phyloP scores from a whole-genome alignment of 2,797 vertebrate species.

The Xyrichtys novacula region DNA sequence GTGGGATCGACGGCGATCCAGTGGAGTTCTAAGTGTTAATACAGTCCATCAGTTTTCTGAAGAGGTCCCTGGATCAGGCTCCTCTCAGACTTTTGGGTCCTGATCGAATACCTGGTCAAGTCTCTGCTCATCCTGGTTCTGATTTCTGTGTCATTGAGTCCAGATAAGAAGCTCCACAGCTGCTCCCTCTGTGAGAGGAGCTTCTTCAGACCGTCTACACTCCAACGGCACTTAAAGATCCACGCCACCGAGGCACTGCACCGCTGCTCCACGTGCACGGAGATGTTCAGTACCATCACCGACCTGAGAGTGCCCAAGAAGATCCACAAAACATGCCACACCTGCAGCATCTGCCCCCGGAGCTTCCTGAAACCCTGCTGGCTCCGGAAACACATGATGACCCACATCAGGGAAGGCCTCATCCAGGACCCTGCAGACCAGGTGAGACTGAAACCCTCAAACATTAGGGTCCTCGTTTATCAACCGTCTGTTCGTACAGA shows the following conservation, averaged over 20 bases:
- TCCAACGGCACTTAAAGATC: slow-evolving; percentile 28
- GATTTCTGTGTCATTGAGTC: not conserved
- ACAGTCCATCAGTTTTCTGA: too few species aligned
- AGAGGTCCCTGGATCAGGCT: too few species aligned
- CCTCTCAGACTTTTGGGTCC: too few species aligned
- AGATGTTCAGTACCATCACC: slow-evolving; percentile 10
- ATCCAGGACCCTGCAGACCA: slow-evolving; percentile 31
- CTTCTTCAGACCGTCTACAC: slow-evolving; percentile 7
- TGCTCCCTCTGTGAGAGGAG: slow-evolving; percentile 44
- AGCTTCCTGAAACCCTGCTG: slow-evolving; percentile 65
- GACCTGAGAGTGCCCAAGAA: slow-evolving; percentile 42
- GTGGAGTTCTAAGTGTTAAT: too few species aligned
- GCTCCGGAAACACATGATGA: slow-evolving; percentile 66
- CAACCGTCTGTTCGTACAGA: too few species aligned
- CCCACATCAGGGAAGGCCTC: slow-evolving; percentile 56
- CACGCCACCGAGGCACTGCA: slow-evolving; percentile 17
- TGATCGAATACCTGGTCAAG: too few species aligned
- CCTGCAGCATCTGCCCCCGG: slow-evolving; percentile 62
- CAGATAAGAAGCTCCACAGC: slow-evolving; percentile 28
- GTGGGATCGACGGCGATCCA: too few species aligned
- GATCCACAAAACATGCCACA: slow-evolving; percentile 42
- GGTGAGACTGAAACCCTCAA: too few species aligned
- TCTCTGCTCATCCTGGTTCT: not conserved
- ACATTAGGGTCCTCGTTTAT: too few species aligned
- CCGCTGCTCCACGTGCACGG: slow-evolving; percentile 26